Conservation (phyloP, 2,797 vertebrate genomes). For the Phrynocephalus forsythii region DNA sequence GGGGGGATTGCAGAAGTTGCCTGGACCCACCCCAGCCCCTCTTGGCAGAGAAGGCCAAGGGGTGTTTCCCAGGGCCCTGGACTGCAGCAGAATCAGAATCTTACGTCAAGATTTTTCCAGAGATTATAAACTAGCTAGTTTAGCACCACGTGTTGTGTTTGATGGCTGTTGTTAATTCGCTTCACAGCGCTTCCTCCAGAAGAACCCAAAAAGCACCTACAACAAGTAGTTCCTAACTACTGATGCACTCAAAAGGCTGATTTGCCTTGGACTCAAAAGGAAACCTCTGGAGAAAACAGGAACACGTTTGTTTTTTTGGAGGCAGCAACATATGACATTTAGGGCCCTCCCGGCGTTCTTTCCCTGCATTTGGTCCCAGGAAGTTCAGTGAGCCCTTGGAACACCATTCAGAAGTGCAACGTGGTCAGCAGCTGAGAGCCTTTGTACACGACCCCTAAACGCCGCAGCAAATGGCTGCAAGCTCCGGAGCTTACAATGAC, state of each 20-base stretch:
- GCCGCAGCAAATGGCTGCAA: too few relatives aligned
- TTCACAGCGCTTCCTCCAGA: constrained; percentile 29
- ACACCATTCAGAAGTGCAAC: background rate
- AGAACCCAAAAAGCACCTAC: background rate
- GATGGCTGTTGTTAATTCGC: constrained; percentile 16
- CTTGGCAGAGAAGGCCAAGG: constrained; percentile 12
- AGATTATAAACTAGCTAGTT: constrained; percentile 41
- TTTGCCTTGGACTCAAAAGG: background rate
- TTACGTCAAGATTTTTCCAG: constrained; percentile 38
- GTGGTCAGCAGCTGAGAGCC: background rate
- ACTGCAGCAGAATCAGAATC: constrained; percentile 1
- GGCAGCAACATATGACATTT: background rate
- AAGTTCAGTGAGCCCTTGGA: background rate
- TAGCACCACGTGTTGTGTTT: constrained; percentile 75
- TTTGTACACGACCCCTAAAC: too few relatives aligned
- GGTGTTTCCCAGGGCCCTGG: background rate
- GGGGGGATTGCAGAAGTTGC: constrained; percentile 21
- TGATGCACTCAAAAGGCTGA: constrained; percentile 40
- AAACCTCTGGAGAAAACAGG: background rate
- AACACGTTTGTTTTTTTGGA: background rate
- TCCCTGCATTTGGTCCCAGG: background rate
- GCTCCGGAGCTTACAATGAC: too few relatives aligned
- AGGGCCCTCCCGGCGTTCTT: too few relatives aligned
- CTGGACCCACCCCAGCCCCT: background rate
- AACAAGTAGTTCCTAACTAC: constrained; percentile 28